Percentiles rank a stretch among this genome's conserved stretches.
Conservation (phyloP, 2,888 invertebrate species). For the Hybos culiciformis region DNA sequence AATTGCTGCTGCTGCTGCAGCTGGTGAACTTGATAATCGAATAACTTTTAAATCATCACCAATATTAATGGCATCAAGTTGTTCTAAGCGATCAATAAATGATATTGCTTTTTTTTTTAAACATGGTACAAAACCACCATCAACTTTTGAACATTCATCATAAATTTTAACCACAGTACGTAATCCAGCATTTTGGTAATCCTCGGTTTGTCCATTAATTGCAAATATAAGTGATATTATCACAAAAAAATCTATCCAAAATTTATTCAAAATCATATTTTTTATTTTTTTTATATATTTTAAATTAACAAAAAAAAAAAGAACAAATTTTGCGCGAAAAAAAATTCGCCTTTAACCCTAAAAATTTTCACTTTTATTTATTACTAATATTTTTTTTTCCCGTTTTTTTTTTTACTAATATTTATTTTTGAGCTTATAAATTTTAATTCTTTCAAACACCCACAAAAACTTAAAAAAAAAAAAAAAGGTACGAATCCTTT, state of each 20-base stretch:
- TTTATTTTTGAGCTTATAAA: background rate
- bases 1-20: constrained; percentile 15
- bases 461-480: background rate
- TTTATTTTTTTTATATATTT: background rate
- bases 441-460: background rate
- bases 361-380: too few species aligned
- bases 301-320: background rate
- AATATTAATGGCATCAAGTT: constrained; percentile 50
- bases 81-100: constrained; percentile 60
- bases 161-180: constrained; percentile 55
- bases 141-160: constrained; percentile 60
- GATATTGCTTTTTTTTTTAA: constrained; percentile 69
- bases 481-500: too few species aligned
- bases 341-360: too few species aligned
- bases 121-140: constrained; percentile 55
- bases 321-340: too few species aligned
- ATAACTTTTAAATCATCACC: constrained; percentile 56
- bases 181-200: constrained; percentile 41
- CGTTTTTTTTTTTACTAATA: background rate
- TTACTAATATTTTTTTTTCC: background rate
- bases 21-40: constrained; percentile 36
- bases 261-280: background rate
- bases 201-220: constrained; percentile 6
- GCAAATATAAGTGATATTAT: constrained; percentile 4
- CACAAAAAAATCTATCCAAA: constrained; percentile 11